phyloP scores from a whole-genome alignment of 2,113 vertebrate genomes.

The Scomber scombrus region DNA sequence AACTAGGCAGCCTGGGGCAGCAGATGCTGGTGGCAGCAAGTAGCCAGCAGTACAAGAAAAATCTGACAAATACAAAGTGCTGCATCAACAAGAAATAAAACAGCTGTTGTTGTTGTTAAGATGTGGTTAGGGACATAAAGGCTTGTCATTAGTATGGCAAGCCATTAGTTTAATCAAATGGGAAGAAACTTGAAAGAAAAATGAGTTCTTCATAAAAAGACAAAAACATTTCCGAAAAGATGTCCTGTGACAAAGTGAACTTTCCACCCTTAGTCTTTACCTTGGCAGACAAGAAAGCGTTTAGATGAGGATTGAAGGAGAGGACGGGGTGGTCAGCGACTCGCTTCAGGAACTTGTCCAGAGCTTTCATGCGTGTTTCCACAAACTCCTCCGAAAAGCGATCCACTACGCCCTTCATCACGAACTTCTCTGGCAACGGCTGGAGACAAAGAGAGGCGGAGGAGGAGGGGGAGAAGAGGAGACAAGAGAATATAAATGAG shows the following conservation, averaged over 20 bases:
- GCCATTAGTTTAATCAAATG: too few species aligned
- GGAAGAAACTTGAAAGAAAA: too few species aligned
- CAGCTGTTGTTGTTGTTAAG: too few species aligned
- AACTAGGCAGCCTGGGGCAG: background rate
- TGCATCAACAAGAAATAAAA: too few species aligned
- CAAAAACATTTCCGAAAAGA: too few species aligned
- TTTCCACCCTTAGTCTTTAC: conserved; percentile 72
- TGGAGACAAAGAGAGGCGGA: conserved; percentile 53
- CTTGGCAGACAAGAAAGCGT: conserved; percentile 94
- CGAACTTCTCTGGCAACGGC: conserved; percentile 98
- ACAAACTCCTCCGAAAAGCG: conserved; percentile 99
- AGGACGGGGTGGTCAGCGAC: conserved; percentile 97
- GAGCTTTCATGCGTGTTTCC: conserved; percentile 94
- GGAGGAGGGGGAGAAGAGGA: background rate
- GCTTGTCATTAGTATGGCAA: too few species aligned
- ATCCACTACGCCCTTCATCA: conserved; percentile 98
- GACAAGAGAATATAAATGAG: background rate
- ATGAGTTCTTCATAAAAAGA: too few species aligned
- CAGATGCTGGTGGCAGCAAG: background rate
- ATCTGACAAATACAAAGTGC: too few species aligned
- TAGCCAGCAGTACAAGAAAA: too few species aligned
- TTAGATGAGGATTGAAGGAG: conserved; percentile 96
- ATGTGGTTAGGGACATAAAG: too few species aligned
- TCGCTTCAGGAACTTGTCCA: conserved; percentile 97
- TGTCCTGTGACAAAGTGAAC: background rate